Base-by-base conservation (phyloP, 2,113 vertebrate species). In the Tachycineta bicolor region DNA sequence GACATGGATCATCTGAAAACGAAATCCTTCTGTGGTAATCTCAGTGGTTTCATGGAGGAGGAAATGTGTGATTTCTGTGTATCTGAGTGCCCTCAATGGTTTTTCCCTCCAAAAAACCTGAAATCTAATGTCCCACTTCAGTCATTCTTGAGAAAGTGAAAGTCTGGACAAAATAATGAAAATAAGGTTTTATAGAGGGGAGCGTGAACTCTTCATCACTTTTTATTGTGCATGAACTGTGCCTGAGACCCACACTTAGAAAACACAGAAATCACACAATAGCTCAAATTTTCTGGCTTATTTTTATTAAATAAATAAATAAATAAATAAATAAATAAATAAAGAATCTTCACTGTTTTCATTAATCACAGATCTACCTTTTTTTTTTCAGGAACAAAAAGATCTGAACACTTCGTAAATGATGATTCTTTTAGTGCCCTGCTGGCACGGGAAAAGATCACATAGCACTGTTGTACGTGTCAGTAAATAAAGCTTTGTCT, bases 41-140 rank as follows among this genome's bases (percentile, higher is more conserved):
- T 26, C 68, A 50, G 4, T 17, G 63, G 5, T 20, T 77, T 55
- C 39, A 23, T 12, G 7, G 33, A 74, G 47, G 19, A 47, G 12
- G 18, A 44, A 37, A 55, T 20, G 33, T 3, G 0, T 23, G 15
- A 62, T 64, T 31, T 10, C 7, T 49, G 1, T 9, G 2, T 19
- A 26, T 9, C 22, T 46, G 9, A 33, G 33, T 44, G 37, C 11
- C 19, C n/a, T n/a, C 18, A 44, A 5, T 6, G 14, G 12, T 14
- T 81, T 73, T 34, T 4, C 12, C 2, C 9, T 14, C 0, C 18
- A 43, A 9, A 21, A 46, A 46, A 21, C 2, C 1, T 53, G 14
- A 47, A 89, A 89, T 47, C 6, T 5, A 10, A 1, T 17, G 2
- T 56, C 11, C 11, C 3, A 2, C 39, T 68, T 34, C 46, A 47